Conservation (phyloP, 2,888 invertebrate genomes). For the Nomada fucata region DNA sequence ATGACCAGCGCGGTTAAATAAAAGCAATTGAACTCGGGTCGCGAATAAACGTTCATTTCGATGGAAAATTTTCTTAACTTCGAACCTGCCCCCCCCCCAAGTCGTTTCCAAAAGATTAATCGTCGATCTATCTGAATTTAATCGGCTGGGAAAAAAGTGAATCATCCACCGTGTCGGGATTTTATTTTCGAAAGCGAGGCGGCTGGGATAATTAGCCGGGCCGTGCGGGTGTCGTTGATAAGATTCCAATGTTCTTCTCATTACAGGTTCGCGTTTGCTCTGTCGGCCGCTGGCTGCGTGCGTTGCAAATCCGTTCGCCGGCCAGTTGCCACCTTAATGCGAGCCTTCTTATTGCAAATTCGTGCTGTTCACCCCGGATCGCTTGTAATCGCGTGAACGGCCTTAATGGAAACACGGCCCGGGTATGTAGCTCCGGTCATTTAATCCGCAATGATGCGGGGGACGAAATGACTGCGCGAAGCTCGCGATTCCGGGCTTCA, state of each 20-base stretch:
- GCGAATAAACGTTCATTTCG: no score
- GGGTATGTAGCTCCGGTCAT: constrained; percentile 55
- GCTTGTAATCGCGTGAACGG: constrained; percentile 65
- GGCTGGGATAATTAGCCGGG: constrained; percentile 69
- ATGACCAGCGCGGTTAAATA: no score
- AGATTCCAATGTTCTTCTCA: constrained; percentile 73
- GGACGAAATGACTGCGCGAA: constrained; percentile 37
- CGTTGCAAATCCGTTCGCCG: constrained; percentile 67
- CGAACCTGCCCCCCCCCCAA: no score
- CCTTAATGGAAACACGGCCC: constrained; percentile 71
- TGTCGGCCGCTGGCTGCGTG: constrained; percentile 49
- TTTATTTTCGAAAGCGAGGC: constrained; percentile 55
- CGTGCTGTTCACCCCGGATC: constrained; percentile 60
- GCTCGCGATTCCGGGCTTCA: neutral
- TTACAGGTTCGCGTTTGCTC: constrained; percentile 61
- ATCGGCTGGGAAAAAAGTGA: neutral
- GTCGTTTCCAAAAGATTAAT: no score
- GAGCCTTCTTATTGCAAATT: constrained; percentile 67
- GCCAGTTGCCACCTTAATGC: constrained; percentile 66
- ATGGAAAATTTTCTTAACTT: no score
- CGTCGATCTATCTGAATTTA: no score
- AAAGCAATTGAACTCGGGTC: no score
- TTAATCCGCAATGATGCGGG: constrained; percentile 42
- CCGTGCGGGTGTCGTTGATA: constrained; percentile 63
- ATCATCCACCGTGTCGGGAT: neutral